Evolutionary conservation across 2,888 invertebrate species (phyloP), one percentile per base, ranked within the genome.

Genomic region (Barypeithes pellucidus): DNA sequence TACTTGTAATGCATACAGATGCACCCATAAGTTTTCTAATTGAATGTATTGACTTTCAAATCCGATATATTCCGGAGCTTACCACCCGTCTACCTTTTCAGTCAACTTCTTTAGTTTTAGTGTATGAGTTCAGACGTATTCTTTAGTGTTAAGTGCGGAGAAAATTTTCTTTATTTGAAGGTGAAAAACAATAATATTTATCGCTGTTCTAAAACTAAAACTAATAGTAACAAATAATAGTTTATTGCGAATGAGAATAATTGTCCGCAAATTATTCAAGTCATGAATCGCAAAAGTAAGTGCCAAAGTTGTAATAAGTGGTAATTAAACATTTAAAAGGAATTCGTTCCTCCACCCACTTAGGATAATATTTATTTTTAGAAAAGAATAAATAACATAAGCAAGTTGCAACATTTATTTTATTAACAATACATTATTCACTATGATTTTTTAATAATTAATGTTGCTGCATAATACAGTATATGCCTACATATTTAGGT

Each of bases 1-100:
- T n/a, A 52, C 12, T 11, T 14, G 16, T 33, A 57, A 57, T 29
- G 29, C 24, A 52, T 29, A 20, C 14, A 7, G 24, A 9, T 67
- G 67, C 67, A 67, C 33, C 57, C 43, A 11, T 67, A 67, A 22
- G 59, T 67, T 67, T 67, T 59, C 67, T 29, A 24, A 57, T 43
- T 45, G 8, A 22, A 24, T 16, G 16, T 67, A 54, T 68, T 39
- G 61, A 36, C 47, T 68, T 61, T 47, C 68, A 61, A 68, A 68
- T 68, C 67, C 68, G 61, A 68, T 68, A 61, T 43, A 18, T 36
- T 8, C 4, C n/a, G 18, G 2, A 18, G 33, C 33, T 2, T 33
- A 57, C 54, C 14, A 2, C 16, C 1, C 3, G 43, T 43, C 14
- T 29, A 43, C 3, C 9, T 16, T 33, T 57, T 7, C 33, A 36